These are phyloP conservation scores for Paratilapia polleni DNA, from an alignment of 2,113 vertebrate species.

Conservation along the genomic window DNA sequence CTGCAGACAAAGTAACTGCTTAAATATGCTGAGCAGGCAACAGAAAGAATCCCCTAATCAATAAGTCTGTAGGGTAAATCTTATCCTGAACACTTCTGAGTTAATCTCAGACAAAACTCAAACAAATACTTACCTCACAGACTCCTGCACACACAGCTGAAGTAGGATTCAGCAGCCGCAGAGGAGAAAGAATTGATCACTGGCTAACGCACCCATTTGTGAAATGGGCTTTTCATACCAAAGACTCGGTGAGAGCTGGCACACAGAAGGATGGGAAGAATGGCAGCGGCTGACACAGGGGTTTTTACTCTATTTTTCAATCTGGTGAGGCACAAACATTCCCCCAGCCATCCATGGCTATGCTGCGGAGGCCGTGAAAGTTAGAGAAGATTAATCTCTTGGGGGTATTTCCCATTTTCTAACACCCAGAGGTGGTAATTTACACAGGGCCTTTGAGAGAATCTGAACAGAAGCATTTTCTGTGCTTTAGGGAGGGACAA, in stretches of 20 bases:
- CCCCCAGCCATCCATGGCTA: constrained; percentile 30
- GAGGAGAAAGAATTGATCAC: constrained; percentile 49
- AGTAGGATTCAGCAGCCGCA: not conserved
- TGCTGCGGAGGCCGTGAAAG: constrained; percentile 37
- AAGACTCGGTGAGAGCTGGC: constrained; percentile 38
- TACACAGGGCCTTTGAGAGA: constrained; percentile 37
- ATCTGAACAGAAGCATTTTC: constrained; percentile 21
- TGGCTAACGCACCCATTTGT: constrained; percentile 59
- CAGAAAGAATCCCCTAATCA: constrained; percentile 4
- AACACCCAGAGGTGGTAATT: constrained; percentile 42
- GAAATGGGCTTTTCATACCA: constrained; percentile 67
- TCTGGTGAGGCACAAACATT: constrained; percentile 33
- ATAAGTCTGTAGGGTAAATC: constrained; percentile 9
- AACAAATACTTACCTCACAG: constrained; percentile 17
- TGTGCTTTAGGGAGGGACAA: constrained; percentile 22
- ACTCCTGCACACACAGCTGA: not conserved
- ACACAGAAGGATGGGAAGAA: constrained; percentile 16
- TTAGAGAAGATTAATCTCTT: constrained; percentile 66
- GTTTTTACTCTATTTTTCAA: constrained; percentile 57
- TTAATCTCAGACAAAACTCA: constrained; percentile 40
- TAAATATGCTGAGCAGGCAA: constrained; percentile 6
- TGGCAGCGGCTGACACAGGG: constrained; percentile 42
- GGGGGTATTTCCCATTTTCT: constrained; percentile 57
- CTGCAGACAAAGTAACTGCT: constrained; percentile 7
- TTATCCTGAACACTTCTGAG: constrained; percentile 19